These are phyloP conservation scores for Cygnus buccinator DNA, from an alignment of 2,113 vertebrate species.

Conservation along the genomic window DNA sequence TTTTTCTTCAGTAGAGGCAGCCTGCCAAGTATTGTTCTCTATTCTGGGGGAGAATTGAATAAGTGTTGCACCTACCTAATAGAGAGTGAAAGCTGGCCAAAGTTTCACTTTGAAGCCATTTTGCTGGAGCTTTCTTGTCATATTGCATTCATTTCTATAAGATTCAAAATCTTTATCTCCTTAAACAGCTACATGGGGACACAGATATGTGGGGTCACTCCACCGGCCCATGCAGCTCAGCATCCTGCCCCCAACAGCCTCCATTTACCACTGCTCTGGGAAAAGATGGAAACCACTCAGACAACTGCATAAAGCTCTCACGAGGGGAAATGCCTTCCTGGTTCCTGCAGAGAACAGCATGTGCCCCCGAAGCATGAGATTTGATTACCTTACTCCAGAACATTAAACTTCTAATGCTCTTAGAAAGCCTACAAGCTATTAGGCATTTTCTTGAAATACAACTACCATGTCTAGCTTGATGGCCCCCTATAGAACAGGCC, in stretches of 20 bases:
- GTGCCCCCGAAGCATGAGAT: conserved; percentile 24
- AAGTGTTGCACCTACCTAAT: conserved; percentile 26
- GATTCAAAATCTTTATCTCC: conserved; percentile 8
- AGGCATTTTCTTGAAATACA: conserved; percentile 21
- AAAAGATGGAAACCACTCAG: conserved; percentile 7
- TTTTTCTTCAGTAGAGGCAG: neutral
- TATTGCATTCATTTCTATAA: conserved; percentile 37
- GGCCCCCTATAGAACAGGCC: neutral
- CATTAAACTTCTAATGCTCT: conserved; percentile 33
- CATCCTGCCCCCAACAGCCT: neutral
- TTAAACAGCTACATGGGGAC: conserved; percentile 2
- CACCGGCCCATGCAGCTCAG: neutral
- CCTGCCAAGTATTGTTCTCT: conserved; percentile 54
- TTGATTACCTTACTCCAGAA: conserved; percentile 40
- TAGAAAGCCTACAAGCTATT: conserved; percentile 30
- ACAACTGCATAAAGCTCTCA: neutral
- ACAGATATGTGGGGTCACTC: neutral
- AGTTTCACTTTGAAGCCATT: conserved; percentile 40
- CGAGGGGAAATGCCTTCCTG: conserved; percentile 32
- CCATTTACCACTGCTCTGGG: neutral
- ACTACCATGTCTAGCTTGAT: neutral
- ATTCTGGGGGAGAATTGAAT: conserved; percentile 18
- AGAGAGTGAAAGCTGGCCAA: conserved; percentile 29
- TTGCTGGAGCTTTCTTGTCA: conserved; percentile 31
- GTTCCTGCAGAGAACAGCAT: conserved; percentile 9